phyloP scores from a whole-genome alignment of 2,113 vertebrate species.

The Chascanopsetta lugubris region DNA sequence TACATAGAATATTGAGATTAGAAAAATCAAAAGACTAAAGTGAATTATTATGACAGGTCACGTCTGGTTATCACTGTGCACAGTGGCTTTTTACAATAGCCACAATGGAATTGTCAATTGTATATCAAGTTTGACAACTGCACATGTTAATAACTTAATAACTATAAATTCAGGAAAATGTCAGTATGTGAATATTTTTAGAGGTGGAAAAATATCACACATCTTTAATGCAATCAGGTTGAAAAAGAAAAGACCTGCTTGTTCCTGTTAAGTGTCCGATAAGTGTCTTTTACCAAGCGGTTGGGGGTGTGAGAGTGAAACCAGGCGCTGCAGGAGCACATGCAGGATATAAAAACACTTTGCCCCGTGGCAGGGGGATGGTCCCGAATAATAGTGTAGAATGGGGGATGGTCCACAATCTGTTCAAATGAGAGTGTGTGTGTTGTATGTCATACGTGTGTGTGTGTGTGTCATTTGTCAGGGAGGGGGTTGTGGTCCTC shows the following conservation, averaged over 20 bases:
- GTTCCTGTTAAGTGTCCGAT: not conserved
- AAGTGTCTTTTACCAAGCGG: not conserved
- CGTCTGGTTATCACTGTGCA: not conserved
- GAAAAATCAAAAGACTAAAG: not conserved
- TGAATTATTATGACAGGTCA: not conserved
- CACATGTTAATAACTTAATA: not conserved
- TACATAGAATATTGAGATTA: no score
- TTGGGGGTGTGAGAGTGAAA: not conserved
- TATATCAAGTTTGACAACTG: not conserved
- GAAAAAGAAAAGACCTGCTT: not conserved
- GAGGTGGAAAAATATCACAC: no score
- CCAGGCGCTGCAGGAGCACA: not conserved
- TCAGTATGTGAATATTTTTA: no score
- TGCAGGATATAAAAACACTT: conserved; percentile 2
- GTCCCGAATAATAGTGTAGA: conserved; percentile 12
- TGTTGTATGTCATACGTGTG: conserved; percentile 15
- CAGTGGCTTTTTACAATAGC: not conserved
- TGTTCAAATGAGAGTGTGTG: conserved; percentile 21
- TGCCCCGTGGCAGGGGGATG: conserved; percentile 3
- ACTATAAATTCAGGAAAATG: no score
- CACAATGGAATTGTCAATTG: not conserved
- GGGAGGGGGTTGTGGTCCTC: conserved; percentile 30
- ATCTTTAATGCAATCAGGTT: not conserved
- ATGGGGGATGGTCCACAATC: conserved; percentile 32
- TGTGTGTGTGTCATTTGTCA: conserved; percentile 37